A percentile compares a stretch with the other conserved stretches of the same genome.
Evolutionary conservation across 2,797 vertebrate species (phyloP).

Genomic region (Sternotherus odoratus): DNA sequence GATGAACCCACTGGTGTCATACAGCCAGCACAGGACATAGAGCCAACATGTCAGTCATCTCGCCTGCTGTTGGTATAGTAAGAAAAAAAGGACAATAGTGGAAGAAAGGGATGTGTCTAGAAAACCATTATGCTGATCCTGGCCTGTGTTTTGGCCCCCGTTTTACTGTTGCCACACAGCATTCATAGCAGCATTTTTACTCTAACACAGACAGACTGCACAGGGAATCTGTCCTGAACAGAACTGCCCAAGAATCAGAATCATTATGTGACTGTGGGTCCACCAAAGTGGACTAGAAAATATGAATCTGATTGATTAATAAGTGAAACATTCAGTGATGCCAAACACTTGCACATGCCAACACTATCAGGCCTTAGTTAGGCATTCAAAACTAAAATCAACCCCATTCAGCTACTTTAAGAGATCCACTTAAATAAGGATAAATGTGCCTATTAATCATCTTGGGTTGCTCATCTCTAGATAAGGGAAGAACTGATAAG

Average conservation of each 20-base stretch:
- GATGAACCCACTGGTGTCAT: background rate
- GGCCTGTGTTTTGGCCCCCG: background rate
- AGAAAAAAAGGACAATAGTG: background rate
- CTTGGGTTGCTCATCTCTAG: slow-evolving; percentile 13
- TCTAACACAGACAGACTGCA: background rate
- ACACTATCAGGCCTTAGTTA: background rate
- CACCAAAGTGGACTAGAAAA: background rate
- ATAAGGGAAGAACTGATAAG: slow-evolving; percentile 10
- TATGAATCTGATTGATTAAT: background rate
- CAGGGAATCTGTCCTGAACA: background rate
- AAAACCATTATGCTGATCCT: slow-evolving; percentile 9
- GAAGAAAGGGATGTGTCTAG: background rate
- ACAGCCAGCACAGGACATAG: background rate
- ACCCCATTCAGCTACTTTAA: background rate
- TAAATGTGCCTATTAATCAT: slow-evolving; percentile 31
- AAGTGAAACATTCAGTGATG: background rate
- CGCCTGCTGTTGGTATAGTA: background rate
- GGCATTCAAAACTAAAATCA: background rate
- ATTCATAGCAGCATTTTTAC: slow-evolving; percentile 8
- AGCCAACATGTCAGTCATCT: background rate
- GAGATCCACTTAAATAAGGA: slow-evolving; percentile 32
- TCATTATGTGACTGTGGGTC: background rate
- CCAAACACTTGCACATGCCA: background rate
- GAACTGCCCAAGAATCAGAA: background rate
- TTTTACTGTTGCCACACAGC: background rate